Percentiles rank a stretch among this genome's conserved stretches.
These are phyloP conservation scores for Andrena dorsata DNA, from an alignment of 2,888 invertebrate genomes.

Conservation along the genomic window DNA sequence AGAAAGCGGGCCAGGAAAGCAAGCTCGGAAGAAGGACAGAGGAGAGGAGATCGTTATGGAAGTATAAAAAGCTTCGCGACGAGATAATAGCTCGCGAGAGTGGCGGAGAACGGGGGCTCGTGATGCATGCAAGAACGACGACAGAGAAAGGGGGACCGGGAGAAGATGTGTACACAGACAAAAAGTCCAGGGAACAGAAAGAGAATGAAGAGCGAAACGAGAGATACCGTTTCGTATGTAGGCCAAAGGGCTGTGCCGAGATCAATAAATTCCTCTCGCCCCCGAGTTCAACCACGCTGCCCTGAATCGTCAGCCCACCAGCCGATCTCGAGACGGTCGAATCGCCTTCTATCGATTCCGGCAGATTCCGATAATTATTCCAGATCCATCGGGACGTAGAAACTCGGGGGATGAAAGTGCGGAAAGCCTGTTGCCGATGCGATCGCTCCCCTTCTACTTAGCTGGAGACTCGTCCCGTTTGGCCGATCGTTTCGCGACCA, in stretches of 20 bases:
- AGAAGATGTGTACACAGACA: conserved; percentile 50
- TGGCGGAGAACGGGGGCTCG: conserved; percentile 28
- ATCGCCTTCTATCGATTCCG: background rate
- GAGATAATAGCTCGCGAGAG: conserved; percentile 61
- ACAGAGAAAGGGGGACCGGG: conserved; percentile 40
- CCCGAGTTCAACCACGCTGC: conserved; percentile 13
- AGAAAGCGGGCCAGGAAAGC: conserved; percentile 41
- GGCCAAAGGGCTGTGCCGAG: conserved; percentile 76
- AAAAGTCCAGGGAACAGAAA: conserved; percentile 49
- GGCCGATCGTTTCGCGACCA: background rate
- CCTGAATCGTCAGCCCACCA: conserved; percentile 65
- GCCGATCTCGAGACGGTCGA: background rate
- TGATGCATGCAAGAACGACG: conserved; percentile 59
- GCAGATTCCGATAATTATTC: too few species aligned
- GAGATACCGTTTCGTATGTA: conserved; percentile 73
- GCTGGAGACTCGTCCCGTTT: background rate
- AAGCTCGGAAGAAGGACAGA: conserved; percentile 42
- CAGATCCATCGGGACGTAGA: too few species aligned
- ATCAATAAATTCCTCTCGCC: conserved; percentile 74
- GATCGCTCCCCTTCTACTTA: too few species aligned
- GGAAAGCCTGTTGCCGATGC: too few species aligned
- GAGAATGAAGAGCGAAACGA: conserved; percentile 34
- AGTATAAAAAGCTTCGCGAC: conserved; percentile 60
- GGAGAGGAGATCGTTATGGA: conserved; percentile 55
- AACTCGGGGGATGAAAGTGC: too few species aligned